Evolutionary conservation across 2,113 vertebrate genomes (phyloP), one percentile per base, ranked within the genome.

Genomic region (Aepyceros melampus): DNA sequence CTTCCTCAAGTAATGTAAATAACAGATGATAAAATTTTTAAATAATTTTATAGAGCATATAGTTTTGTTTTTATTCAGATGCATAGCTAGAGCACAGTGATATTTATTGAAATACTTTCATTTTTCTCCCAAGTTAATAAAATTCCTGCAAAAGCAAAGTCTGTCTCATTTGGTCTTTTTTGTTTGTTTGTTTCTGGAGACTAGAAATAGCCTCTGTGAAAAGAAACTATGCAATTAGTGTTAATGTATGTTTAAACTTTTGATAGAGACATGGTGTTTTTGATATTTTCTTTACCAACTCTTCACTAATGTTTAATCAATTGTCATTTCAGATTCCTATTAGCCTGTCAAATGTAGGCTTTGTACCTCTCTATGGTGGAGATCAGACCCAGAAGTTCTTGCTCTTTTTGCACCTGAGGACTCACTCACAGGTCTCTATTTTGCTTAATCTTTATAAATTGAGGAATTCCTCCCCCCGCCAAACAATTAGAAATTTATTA

Each of bases 401-500:
- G 99, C 99, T 10, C 98, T 99, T 56, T 99, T 99, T 99, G 97
- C 99, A n/a, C 99, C 99, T 36, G 95, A 98, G 29, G 99, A 99
- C 92, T 98, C 95, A 0, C 85, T 99, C 45, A 99, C 98, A 99
- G 99, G 99, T 99, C 96, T 97, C 29, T 82, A 60, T 98, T 98
- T 93, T 85, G 27, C 25, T 98, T 97, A 10, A 78, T 93, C 84
- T 98, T 96, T 95, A 13, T 97, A 90, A 93, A 81, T 51, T 76
- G 33, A 95, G 36, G n/a, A 76, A 8, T 67, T 47, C 11, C 85
- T 47, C 7, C 8, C 76, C 14, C 90, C 19, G 19, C 9, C 31
- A 92, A 10, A 87, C 25, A 53, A 4, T 85, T 71, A 94, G n/a
- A 94, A 74, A 60, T 29, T 67, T 96, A 81, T 64, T 97, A 49